Evolutionary conservation across 2,113 vertebrate species (phyloP), one percentile per base, ranked within the genome.

Genomic region (Anas platyrhynchos): DNA sequence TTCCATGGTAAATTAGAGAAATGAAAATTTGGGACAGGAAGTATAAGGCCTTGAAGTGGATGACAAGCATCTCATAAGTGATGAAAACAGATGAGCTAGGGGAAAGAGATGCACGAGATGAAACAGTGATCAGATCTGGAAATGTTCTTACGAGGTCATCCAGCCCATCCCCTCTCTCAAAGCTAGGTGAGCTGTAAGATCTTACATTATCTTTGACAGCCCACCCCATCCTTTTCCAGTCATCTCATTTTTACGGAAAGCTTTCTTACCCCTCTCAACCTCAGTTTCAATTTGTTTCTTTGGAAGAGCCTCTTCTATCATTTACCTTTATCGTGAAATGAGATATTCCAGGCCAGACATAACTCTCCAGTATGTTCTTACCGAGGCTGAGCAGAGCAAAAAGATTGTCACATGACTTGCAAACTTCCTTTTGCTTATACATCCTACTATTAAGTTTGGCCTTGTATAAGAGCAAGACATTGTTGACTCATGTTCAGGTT

Each of bases 401-500:
- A 93, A 56, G 27, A 43, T 61, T 78, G 32, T 56, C 92, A 84
- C 20, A 13, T 41, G 43, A 67, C 61, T 84, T 91, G 34, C 26
- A 93, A 94, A 91, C 81, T 93, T 86, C 46, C 31, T 95, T 90
- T 65, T 78, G 11, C 26, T 88, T 78, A 9, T 26, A 84, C 61
- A 44, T 86, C 81, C 88, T n/a, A 20, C 43, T 44, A 9, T 44
- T 31, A 94, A 93, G 69, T 87, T 93, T 89, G 93, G 91, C 93
- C 93, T 97, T 95, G 71, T 82, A 83, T 58, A 91, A 91, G 66
- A 91, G 50, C 7, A 94, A 96, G 93, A 86, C 18, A n/a, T 44
- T 95, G 89, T 94, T 97, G 94, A 96, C 83, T 92, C 66, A 89
- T 87, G 74, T 58, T 93, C 91, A 79, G 6, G 91, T 93, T 91